A percentile compares a stretch with the other conserved stretches of the same genome.
phyloP scores from a whole-genome alignment of 2,888 invertebrate genomes.

The Drosophila birchii region DNA sequence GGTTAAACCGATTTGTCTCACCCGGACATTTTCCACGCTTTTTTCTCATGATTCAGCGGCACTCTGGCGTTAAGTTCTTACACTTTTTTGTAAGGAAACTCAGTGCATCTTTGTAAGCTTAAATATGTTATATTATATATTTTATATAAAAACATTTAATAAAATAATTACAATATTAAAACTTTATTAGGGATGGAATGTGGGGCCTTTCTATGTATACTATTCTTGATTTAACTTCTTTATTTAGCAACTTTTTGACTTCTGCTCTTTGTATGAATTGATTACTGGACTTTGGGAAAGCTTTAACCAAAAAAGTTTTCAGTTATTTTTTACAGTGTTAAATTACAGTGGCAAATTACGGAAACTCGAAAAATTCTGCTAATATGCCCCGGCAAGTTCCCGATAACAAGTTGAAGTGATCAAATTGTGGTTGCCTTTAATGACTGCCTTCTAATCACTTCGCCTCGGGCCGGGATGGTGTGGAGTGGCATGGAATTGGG shows the following conservation, averaged over 20 bases:
- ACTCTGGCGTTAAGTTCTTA: not conserved
- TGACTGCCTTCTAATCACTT: slow-evolving; percentile 42
- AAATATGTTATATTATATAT: no score
- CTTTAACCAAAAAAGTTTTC: slow-evolving; percentile 14
- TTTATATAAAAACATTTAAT: no score
- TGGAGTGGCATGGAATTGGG: not conserved
- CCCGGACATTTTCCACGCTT: slow-evolving; percentile 1
- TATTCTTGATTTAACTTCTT: not conserved
- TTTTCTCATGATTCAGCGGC: not conserved
- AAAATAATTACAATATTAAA: no score
- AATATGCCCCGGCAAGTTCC: slow-evolving; percentile 9
- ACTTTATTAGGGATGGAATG: not conserved
- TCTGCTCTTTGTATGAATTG: slow-evolving; percentile 39
- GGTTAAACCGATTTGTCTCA: slow-evolving; percentile 68
- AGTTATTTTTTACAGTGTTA: slow-evolving; percentile 26
- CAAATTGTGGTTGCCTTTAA: slow-evolving; percentile 28
- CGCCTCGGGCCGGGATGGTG: slow-evolving; percentile 2
- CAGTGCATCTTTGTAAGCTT: no score
- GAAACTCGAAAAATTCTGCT: slow-evolving; percentile 4
- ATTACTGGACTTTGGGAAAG: slow-evolving; percentile 26
- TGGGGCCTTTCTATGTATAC: not conserved
- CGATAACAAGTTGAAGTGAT: slow-evolving; percentile 30
- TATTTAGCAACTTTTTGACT: slow-evolving; percentile 40
- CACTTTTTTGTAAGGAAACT: not conserved
- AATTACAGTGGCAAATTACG: slow-evolving; percentile 23